phyloP scores from a whole-genome alignment of 2,113 vertebrate genomes.

The Gobio gobio region DNA sequence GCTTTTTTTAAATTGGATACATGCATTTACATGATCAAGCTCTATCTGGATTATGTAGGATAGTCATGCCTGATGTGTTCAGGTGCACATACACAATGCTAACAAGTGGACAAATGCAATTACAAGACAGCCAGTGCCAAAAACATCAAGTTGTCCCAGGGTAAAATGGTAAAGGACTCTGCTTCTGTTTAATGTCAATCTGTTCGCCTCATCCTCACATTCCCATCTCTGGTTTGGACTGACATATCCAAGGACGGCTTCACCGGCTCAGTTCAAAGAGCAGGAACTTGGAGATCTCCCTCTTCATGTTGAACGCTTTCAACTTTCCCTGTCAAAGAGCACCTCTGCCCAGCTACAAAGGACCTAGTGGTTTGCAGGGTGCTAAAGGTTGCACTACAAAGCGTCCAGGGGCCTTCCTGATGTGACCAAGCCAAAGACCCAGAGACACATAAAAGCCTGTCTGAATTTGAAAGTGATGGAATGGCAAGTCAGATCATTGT shows the following conservation, averaged over 20 bases:
- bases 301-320: constrained; percentile 88
- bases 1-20: constrained; percentile 51
- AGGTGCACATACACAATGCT: background rate
- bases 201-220: background rate
- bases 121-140: background rate
- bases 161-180: background rate
- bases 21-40: constrained; percentile 49
- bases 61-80: background rate
- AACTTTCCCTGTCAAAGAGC: constrained; percentile 91
- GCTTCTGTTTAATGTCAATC: constrained; percentile 16
- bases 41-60: background rate
- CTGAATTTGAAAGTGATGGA: constrained; percentile 47
- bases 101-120: constrained; percentile 20
- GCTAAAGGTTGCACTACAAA: constrained; percentile 89
- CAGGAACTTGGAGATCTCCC: constrained; percentile 84
- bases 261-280: constrained; percentile 83
- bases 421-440: constrained; percentile 72
- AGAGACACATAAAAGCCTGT: constrained; percentile 52
- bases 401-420: constrained; percentile 67
- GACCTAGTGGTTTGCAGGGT: constrained; percentile 76
- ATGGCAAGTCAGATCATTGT: constrained; percentile 59
- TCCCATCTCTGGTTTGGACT: constrained; percentile 35
- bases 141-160: background rate
- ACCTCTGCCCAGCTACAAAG: constrained; percentile 87
- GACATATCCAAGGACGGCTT: constrained; percentile 42